A percentile compares a stretch with the other conserved stretches of the same genome.
phyloP scores from a whole-genome alignment of 2,797 vertebrate genomes.

The Sebastes matsubarae region DNA sequence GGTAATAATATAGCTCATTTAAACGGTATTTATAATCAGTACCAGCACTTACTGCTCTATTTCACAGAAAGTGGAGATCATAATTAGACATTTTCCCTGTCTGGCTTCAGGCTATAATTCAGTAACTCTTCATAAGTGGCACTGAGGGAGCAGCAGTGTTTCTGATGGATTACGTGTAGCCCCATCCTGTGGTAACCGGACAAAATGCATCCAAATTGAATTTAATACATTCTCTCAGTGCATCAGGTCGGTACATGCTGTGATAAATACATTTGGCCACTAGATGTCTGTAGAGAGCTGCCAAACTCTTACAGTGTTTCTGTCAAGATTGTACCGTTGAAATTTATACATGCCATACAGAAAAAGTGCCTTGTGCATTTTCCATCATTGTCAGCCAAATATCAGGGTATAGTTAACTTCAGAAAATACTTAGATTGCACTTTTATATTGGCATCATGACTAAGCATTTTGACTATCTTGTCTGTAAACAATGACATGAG shows the following conservation, averaged over 20 bases:
- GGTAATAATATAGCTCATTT: not conserved
- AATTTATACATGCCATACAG: not conserved
- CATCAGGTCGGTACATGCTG: not conserved
- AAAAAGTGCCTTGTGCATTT: not conserved
- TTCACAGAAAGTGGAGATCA: not conserved
- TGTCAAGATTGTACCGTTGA: not conserved
- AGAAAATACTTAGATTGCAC: not conserved
- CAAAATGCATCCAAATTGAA: not conserved
- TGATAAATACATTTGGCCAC: conserved; percentile 36
- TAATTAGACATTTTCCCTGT: not conserved
- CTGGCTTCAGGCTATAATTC: not conserved
- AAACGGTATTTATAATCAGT: not conserved
- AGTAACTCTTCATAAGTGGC: not conserved
- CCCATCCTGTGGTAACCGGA: conserved; percentile 22
- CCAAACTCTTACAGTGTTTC: not conserved
- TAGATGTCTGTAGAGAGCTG: conserved; percentile 67
- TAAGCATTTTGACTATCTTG: not conserved
- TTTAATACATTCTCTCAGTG: not conserved
- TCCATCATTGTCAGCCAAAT: not conserved
- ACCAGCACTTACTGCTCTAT: not conserved
- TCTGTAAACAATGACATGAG: not conserved
- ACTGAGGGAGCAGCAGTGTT: not conserved
- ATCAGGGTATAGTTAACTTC: not conserved
- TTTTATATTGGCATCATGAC: not conserved
- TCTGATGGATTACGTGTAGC: conserved; percentile 2